Conservation (phyloP, 2,888 invertebrate species). For the Catocala sponsa region DNA sequence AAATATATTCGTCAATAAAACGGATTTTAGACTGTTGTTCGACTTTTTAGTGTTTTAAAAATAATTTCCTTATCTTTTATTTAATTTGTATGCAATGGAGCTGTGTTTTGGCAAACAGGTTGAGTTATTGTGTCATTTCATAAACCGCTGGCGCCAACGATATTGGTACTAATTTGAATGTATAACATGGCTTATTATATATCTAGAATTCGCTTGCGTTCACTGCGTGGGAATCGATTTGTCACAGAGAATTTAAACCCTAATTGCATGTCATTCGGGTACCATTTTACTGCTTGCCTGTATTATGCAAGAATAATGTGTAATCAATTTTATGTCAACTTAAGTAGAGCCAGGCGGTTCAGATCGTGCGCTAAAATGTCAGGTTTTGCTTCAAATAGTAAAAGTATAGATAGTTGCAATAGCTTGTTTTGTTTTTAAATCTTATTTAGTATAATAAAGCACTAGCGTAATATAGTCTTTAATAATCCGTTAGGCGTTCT, state of each 20-base stretch:
- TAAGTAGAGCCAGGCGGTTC: too few species aligned
- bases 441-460: too few species aligned
- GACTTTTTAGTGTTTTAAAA: constrained; percentile 1
- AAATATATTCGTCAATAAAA: constrained; percentile 31
- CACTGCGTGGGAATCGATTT: not conserved
- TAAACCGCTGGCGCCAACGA: constrained; percentile 1
- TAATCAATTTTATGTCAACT: too few species aligned
- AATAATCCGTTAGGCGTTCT: too few species aligned
- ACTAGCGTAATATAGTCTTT: too few species aligned
- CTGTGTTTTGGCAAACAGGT: constrained; percentile 8
- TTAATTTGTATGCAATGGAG: constrained; percentile 1
- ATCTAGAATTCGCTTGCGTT: not conserved
- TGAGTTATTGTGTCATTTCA: constrained; percentile 7
- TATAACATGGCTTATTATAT: not conserved
- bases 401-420: too few species aligned
- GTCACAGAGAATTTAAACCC: not conserved
- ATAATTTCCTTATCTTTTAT: not conserved
- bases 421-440: too few species aligned
- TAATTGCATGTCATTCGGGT: not conserved
- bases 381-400: too few species aligned
- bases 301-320: too few species aligned
- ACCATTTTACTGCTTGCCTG: too few species aligned
- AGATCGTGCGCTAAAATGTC: too few species aligned
- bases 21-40: constrained; percentile 3
- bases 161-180: not conserved